A percentile compares a stretch with the other conserved stretches of the same genome.
Conservation (phyloP, 2,113 vertebrate species). For the Balaenoptera acutorostrata region DNA sequence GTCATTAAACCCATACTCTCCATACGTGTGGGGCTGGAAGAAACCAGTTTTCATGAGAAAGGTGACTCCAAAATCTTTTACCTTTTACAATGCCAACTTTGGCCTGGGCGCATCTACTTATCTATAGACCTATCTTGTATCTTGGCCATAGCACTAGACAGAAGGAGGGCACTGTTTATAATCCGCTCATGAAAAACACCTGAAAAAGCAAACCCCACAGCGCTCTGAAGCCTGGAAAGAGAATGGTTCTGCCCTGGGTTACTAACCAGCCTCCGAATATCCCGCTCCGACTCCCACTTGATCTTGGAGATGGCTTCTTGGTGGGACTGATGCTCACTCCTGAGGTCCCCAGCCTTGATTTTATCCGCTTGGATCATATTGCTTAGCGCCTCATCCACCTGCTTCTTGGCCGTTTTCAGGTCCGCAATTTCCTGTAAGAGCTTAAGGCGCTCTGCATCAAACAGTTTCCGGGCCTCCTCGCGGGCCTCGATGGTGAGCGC, state of each 20-base stretch:
- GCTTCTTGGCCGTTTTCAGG: constrained; percentile 92
- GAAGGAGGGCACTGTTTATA: background rate
- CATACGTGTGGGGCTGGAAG: too few species aligned
- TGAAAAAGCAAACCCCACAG: background rate
- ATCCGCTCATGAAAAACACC: background rate
- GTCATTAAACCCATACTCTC: background rate
- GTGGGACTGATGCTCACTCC: constrained; percentile 96
- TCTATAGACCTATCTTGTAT: rapidly evolving
- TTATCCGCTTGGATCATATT: constrained; percentile 98
- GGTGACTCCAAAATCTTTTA: background rate
- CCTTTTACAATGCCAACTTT: background rate
- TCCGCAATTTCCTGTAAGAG: constrained; percentile 95
- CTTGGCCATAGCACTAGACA: background rate
- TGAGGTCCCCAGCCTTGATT: constrained; percentile 96
- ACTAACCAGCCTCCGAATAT: constrained; percentile 95
- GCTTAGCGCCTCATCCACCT: constrained; percentile 95
- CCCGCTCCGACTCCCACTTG: constrained; percentile 97
- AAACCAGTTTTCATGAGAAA: background rate
- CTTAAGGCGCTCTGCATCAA: constrained; percentile 95
- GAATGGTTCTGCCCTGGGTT: background rate
- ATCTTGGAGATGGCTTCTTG: constrained; percentile 98
- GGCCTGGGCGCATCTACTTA: background rate
- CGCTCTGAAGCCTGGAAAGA: background rate
- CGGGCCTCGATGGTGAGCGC: constrained; percentile 94
- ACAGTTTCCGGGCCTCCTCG: constrained; percentile 96